phyloP scores from a whole-genome alignment of 2,888 invertebrate species.

The Patella pellucida region DNA sequence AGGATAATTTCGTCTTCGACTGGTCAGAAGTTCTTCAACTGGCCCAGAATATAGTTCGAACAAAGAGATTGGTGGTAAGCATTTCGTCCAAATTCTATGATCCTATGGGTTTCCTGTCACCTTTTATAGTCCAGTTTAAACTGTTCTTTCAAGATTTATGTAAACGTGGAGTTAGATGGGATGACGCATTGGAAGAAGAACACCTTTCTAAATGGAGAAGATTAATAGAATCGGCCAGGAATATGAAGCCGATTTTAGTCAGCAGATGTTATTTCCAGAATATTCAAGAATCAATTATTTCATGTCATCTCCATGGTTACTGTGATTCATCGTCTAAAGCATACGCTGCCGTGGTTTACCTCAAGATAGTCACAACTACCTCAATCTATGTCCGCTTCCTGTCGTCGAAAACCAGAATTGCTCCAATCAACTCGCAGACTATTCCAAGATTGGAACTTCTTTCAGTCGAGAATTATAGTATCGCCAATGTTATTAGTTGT shows the following conservation, averaged over 20 bases:
- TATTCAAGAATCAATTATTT: not conserved
- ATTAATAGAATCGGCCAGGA: not conserved
- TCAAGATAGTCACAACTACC: not conserved
- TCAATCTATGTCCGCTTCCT: not conserved
- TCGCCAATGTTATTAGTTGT: not conserved
- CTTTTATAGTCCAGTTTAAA: not conserved
- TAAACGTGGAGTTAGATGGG: not conserved
- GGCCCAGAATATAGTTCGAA: not conserved
- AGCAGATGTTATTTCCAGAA: not conserved
- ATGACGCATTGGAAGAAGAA: not conserved
- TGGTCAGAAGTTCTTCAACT: not conserved
- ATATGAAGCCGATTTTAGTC: not conserved
- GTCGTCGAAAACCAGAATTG: not conserved
- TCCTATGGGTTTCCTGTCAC: not conserved
- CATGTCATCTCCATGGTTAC: not conserved
- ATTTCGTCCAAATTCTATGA: not conserved
- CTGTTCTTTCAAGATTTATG: not conserved
- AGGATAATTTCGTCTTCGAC: not conserved
- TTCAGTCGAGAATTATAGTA: not conserved
- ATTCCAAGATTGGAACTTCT: conserved; percentile 7
- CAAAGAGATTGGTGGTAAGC: not conserved
- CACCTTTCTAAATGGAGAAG: not conserved
- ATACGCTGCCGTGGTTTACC: not conserved
- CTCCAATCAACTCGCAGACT: not conserved
- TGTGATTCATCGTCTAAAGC: not conserved